phyloP scores from a whole-genome alignment of 1,140 invertebrate genomes.

The Tetragnatha versicolor region DNA sequence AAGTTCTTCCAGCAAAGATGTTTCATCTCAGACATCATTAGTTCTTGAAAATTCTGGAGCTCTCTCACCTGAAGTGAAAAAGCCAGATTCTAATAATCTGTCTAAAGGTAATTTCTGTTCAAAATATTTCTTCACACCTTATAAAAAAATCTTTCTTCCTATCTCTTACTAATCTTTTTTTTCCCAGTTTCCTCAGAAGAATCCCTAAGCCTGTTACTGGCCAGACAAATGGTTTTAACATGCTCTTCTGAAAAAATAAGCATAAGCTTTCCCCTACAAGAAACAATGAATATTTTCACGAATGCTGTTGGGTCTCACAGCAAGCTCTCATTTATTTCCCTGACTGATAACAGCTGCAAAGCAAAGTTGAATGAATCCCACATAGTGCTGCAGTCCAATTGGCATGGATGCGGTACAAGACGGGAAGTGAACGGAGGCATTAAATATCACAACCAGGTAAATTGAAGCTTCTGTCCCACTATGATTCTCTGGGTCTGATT shows the following conservation, averaged over 20 bases:
- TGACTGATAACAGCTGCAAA: constrained; percentile 17
- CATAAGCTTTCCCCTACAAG: constrained; percentile 28
- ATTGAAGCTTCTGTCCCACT: no score
- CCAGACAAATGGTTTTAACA: constrained; percentile 21
- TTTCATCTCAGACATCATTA: background rate
- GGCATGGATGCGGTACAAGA: constrained; percentile 38
- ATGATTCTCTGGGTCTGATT: no score
- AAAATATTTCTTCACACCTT: background rate
- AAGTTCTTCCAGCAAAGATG: background rate
- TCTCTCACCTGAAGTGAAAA: no score
- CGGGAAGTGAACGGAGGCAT: constrained; percentile 10
- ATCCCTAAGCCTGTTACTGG: background rate
- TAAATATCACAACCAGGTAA: constrained; percentile 45
- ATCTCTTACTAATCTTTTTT: background rate
- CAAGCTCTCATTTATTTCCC: constrained; percentile 17
- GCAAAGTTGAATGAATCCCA: constrained; percentile 29
- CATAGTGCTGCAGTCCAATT: constrained; percentile 26
- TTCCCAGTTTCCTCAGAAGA: background rate
- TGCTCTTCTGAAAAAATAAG: constrained; percentile 32
- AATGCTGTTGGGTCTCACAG: background rate
- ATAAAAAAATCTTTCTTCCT: background rate
- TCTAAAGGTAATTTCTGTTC: background rate
- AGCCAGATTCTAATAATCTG: no score
- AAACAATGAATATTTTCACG: constrained; percentile 26
- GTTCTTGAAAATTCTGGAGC: no score